Percentiles rank a stretch among this genome's conserved stretches.
These are phyloP conservation scores for Metaphire vulgaris DNA, from an alignment of 1,140 invertebrate genomes.

Conservation along the genomic window DNA sequence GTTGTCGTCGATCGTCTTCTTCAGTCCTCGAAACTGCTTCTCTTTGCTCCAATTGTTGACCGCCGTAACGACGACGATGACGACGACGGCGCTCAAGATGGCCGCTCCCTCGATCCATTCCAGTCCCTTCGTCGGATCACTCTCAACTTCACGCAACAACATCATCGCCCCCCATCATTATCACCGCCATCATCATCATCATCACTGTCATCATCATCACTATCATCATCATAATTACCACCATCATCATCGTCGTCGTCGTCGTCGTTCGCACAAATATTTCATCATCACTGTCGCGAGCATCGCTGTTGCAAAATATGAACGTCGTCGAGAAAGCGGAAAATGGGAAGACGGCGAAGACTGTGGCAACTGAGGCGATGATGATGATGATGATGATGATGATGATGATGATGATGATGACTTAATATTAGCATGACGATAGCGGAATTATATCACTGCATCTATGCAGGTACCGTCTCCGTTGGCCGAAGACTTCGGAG, in stretches of 20 bases:
- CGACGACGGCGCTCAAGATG: constrained; percentile 89
- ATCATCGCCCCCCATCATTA: neutral
- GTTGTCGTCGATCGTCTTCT: constrained; percentile 92
- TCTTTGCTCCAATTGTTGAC: constrained; percentile 98
- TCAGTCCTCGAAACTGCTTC: constrained; percentile 85
- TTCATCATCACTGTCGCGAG: neutral
- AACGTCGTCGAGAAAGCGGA: neutral
- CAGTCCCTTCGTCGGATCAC: constrained; percentile 12
- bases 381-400: too few relatives aligned
- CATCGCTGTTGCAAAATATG: neutral
- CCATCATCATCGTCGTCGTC: constrained; percentile 2
- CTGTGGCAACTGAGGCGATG: too few relatives aligned
- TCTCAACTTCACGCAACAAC: neutral
- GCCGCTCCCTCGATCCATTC: constrained; percentile 90
- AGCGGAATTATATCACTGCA: too few relatives aligned
- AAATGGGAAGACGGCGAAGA: too few relatives aligned
- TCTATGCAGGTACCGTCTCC: too few relatives aligned
- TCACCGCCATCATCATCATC: neutral
- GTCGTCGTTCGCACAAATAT: neutral
- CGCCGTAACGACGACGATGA: constrained; percentile 91
- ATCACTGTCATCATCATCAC: neutral
- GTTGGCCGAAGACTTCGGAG: neutral
- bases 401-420: too few relatives aligned
- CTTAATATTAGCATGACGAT: too few relatives aligned
- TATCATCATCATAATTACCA: too few relatives aligned